A percentile compares a stretch with the other conserved stretches of the same genome.
Conservation (phyloP, 2,888 invertebrate species). For the Leptinotarsa juncta region DNA sequence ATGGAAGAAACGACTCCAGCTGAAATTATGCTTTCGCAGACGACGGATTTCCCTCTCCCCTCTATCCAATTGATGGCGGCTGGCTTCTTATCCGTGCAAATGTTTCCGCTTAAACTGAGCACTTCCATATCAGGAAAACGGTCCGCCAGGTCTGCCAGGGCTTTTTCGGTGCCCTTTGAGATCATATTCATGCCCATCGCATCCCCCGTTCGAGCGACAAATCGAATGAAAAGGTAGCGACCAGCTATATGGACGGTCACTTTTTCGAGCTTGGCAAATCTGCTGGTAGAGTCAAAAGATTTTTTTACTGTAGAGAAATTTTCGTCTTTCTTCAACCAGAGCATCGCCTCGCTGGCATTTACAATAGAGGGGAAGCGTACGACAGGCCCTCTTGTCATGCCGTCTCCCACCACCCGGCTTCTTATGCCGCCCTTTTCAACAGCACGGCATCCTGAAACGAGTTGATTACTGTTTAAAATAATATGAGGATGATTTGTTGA, state of each 20-base stretch:
- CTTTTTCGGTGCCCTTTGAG: slow-evolving; percentile 93
- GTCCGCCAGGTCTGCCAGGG: slow-evolving; percentile 77
- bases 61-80: slow-evolving; percentile 97
- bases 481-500: no score
- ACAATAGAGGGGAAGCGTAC: slow-evolving; percentile 84
- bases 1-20: slow-evolving; percentile 78
- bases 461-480: background rate
- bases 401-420: slow-evolving; percentile 86
- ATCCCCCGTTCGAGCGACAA: slow-evolving; percentile 81
- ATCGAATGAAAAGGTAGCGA: slow-evolving; percentile 80
- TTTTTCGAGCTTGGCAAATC: slow-evolving; percentile 86
- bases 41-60: slow-evolving; percentile 90
- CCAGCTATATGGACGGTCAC: slow-evolving; percentile 88
- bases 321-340: slow-evolving; percentile 82
- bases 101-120: slow-evolving; percentile 95
- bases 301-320: slow-evolving; percentile 84
- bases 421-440: slow-evolving; percentile 83
- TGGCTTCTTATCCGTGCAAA: slow-evolving; percentile 97
- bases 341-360: slow-evolving; percentile 78
- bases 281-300: slow-evolving; percentile 90
- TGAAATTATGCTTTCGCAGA: slow-evolving; percentile 89
- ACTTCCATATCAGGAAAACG: slow-evolving; percentile 88
- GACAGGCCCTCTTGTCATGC: slow-evolving; percentile 97
- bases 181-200: slow-evolving; percentile 99
- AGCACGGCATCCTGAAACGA: slow-evolving; percentile 82